phyloP scores from a whole-genome alignment of 64 coral and sea anemone genomes.

The Pocillopora verrucosa region DNA sequence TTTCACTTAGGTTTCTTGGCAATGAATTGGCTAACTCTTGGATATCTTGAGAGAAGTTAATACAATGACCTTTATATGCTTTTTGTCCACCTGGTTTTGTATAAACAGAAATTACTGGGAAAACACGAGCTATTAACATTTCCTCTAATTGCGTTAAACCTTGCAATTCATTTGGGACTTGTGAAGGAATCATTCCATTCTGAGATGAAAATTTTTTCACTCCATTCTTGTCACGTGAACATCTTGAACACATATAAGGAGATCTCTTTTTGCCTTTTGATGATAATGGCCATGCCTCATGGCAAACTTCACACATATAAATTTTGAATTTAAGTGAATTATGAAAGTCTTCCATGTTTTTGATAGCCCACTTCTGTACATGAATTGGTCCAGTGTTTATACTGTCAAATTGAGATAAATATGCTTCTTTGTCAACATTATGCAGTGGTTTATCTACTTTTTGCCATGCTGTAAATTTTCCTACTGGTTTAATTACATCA shows the following conservation, averaged over 20 bases:
- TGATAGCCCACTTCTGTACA: slow-evolving; percentile 35
- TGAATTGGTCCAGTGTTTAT: slow-evolving; percentile 48
- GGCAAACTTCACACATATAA: slow-evolving; percentile 14
- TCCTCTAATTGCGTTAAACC: slow-evolving; percentile 60
- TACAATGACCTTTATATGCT: slow-evolving; percentile 51
- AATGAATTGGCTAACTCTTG: slow-evolving; percentile 14
- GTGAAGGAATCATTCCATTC: slow-evolving; percentile 49
- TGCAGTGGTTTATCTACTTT: too few species aligned
- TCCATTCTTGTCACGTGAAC: slow-evolving; percentile 36
- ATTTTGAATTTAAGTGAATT: slow-evolving; percentile 60
- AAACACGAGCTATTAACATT: slow-evolving; percentile 62
- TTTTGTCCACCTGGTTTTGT: slow-evolving; percentile 51
- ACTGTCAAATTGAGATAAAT: slow-evolving; percentile 47
- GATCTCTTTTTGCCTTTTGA: slow-evolving; percentile 17
- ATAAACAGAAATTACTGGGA: slow-evolving; percentile 58
- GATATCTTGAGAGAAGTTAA: slow-evolving; percentile 50
- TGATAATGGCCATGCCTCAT: slow-evolving; percentile 57
- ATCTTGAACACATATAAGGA: slow-evolving; percentile 58
- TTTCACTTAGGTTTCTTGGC: slow-evolving; percentile 15
- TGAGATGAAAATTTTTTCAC: slow-evolving; percentile 54
- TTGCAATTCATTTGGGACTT: slow-evolving; percentile 51
- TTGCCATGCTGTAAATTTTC: too few species aligned
- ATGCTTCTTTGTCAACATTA: slow-evolving; percentile 30
- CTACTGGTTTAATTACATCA: too few species aligned
- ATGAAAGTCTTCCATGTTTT: slow-evolving; percentile 68